Evolutionary conservation across 2,113 vertebrate species (phyloP).

Genomic region (Pelodiscus sinensis): DNA sequence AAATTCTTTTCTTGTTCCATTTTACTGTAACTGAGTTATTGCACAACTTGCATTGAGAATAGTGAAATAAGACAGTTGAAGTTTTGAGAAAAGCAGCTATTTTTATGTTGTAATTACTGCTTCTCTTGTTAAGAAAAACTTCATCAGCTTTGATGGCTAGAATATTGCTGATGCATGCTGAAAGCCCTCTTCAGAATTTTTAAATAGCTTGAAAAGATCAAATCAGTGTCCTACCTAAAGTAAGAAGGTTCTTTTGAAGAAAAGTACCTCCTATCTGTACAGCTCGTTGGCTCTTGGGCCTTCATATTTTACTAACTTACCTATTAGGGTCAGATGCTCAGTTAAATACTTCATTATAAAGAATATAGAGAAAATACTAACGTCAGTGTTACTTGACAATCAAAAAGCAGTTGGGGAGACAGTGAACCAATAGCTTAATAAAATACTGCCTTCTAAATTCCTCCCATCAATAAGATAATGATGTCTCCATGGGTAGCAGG

Average conservation of each 20-base stretch:
- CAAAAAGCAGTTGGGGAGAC: constrained; percentile 1
- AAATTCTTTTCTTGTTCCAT: not conserved
- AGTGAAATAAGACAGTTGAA: not conserved
- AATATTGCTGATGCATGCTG: not conserved
- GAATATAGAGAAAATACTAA: not conserved
- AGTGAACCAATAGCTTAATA: not conserved
- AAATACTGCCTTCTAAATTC: not conserved
- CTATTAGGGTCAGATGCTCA: not conserved
- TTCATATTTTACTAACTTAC: not conserved
- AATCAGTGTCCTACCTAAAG: not conserved
- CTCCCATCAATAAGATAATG: not conserved
- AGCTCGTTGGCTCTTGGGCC: not conserved
- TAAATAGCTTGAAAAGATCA: not conserved
- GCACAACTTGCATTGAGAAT: not conserved
- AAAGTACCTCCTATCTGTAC: not conserved
- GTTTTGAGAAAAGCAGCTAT: not conserved
- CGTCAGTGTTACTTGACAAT: not conserved
- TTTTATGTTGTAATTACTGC: accelerated
- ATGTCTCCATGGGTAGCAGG: not conserved
- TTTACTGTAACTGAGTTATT: not conserved
- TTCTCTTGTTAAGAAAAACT: not conserved
- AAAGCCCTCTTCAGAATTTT: constrained; percentile 5
- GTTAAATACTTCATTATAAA: not conserved
- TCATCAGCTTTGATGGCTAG: not conserved
- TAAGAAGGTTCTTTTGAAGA: not conserved